Evolutionary conservation across 1,140 invertebrate genomes (phyloP).

Genomic region (Hyles vespertilio): DNA sequence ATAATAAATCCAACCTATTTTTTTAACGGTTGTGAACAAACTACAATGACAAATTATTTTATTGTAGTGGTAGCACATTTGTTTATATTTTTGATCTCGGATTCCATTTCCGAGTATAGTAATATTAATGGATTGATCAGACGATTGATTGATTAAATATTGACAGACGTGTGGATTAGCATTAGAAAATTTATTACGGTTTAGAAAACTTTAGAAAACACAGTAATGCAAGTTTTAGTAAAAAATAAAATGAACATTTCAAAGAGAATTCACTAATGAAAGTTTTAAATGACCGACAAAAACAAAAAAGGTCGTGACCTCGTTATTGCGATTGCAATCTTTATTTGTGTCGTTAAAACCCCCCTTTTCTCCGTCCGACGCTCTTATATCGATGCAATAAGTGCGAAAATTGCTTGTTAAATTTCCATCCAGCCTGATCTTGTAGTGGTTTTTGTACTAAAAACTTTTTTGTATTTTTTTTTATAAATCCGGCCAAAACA

Average conservation of each 20-base stretch:
- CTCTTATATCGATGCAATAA: slow-evolving; percentile 1
- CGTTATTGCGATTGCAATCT: slow-evolving; percentile 54
- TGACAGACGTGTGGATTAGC: no score
- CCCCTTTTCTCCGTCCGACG: slow-evolving; percentile 5
- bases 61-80: no score
- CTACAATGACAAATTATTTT: no score
- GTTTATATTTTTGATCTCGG: no score
- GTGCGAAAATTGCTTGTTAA: slow-evolving; percentile 1
- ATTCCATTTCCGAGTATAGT: no score
- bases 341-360: slow-evolving; percentile 29
- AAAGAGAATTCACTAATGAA: slow-evolving; percentile 67
- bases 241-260: slow-evolving; percentile 48
- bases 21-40: no score
- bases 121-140: no score
- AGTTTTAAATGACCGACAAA: slow-evolving; percentile 67
- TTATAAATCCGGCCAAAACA: slow-evolving; percentile 63
- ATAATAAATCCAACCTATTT: no score
- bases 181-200: no score
- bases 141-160: no score
- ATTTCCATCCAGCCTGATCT: background rate
- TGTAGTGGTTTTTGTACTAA: slow-evolving; percentile 20
- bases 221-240: slow-evolving; percentile 46
- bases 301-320: slow-evolving; percentile 56
- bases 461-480: slow-evolving; percentile 59
- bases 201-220: slow-evolving; percentile 2